Base-by-base conservation (phyloP, 2,113 vertebrate species). In the Caranx melampygus region DNA sequence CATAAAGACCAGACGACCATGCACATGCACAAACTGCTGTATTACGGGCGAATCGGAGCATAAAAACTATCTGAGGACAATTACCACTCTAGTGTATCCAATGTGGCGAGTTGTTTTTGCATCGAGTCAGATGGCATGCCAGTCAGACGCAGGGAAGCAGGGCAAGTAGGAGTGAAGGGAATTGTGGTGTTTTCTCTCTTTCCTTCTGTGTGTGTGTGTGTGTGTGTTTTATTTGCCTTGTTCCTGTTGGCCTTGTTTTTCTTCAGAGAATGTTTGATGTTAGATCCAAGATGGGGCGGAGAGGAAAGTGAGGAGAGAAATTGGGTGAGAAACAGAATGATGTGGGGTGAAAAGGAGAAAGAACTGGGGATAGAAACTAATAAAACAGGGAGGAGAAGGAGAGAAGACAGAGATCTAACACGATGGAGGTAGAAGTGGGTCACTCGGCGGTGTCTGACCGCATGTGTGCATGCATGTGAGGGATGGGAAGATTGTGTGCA, bases 231-330 rank as follows among this genome's bases (percentile, higher is more conserved):
- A 47, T 83, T 72, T 67, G 55, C 52, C 79, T 81, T 73, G 69
- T 86, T 93, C 82, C 82, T 78, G 68, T 83, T 90, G 83, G 77
- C 86, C 79, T 89, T 85, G 81, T 87, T 90, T 90, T 91, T 76
- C 84, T 84, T 77, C 40, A 21, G 71, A 84, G 61, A 85, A 62
- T 73, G 70, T 94, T 92, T 92, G 91, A 92, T 92, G 88, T 92
- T 85, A 20, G 72, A 89, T 90, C 87, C 88, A 92, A 92, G 52
- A 84, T 16, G 34, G 79, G 81, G 69, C 54, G 42, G 62, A 78
- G 61, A 44, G 62, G 49, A 71, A 60, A 76, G 54, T 66, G 81
- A 77, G 82, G 61, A 73, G 44, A 72, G 40, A 75, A 81, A 84
- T 47, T 69, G 62, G 84, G 59, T 78, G 45, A 69, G 79, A 70